Percentiles rank a stretch among this genome's conserved stretches.
Conservation (phyloP, 2,113 vertebrate genomes). For the Rhynchomys soricoides region DNA sequence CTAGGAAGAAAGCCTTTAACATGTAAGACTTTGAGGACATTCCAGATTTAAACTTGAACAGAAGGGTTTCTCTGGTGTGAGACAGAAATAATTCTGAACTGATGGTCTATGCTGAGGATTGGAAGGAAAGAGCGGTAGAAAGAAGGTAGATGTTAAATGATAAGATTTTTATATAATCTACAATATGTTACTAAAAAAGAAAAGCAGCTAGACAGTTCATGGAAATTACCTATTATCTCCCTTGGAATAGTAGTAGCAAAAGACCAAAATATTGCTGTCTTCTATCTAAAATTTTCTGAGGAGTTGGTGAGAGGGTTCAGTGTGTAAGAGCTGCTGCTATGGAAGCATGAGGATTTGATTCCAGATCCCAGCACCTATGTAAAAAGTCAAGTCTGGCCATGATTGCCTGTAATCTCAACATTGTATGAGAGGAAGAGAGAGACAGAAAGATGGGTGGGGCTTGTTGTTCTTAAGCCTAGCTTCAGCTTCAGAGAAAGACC, state of each 20-base stretch:
- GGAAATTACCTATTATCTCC: background rate
- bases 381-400: background rate
- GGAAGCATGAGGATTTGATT: background rate
- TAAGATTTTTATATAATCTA: background rate
- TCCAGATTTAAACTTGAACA: background rate
- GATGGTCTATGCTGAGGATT: background rate
- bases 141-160: background rate
- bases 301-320: background rate
- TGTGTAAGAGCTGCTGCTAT: background rate
- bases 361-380: background rate
- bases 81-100: too few species aligned
- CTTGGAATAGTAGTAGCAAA: background rate
- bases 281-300: background rate
- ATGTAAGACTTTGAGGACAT: background rate
- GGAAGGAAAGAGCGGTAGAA: background rate
- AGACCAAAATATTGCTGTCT: background rate
- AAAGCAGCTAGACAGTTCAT: background rate
- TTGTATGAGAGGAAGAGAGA: background rate
- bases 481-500: background rate
- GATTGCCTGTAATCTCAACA: background rate
- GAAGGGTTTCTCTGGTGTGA: fast-evolving
- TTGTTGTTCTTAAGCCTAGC: background rate
- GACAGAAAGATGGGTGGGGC: background rate
- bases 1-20: background rate
- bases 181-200: background rate